Conservation (phyloP, 2,888 invertebrate species). For the Biston betularia region DNA sequence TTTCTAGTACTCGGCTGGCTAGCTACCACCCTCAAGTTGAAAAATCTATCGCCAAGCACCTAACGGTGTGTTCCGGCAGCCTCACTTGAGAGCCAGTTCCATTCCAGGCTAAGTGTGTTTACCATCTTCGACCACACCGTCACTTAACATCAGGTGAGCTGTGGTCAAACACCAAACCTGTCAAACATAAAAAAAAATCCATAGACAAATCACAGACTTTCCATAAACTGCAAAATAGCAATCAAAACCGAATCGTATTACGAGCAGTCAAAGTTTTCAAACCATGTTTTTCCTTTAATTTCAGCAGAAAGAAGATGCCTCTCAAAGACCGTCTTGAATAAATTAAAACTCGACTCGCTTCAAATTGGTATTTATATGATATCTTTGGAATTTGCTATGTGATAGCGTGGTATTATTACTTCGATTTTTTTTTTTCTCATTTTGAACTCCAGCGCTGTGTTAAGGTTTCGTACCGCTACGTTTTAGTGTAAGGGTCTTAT, state of each 20-base stretch:
- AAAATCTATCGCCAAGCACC: too few species aligned
- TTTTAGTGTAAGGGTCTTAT: too few species aligned
- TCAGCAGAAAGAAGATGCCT: conserved; percentile 50
- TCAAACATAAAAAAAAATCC: background rate
- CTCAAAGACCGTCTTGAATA: conserved; percentile 51
- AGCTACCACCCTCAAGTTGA: too few species aligned
- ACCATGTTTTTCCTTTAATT: conserved; percentile 55
- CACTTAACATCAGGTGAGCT: too few species aligned
- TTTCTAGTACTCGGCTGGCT: too few species aligned
- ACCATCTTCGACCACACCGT: too few species aligned
- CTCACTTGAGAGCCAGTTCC: too few species aligned
- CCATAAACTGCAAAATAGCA: conserved; percentile 37
- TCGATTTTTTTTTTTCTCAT: background rate
- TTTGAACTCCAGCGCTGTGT: background rate
- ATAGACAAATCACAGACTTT: conserved; percentile 17
- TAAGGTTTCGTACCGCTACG: too few species aligned
- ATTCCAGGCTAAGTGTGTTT: too few species aligned
- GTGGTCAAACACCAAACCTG: too few species aligned
- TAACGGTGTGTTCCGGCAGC: too few species aligned
- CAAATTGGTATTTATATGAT: conserved; percentile 50
- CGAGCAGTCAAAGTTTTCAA: conserved; percentile 46
- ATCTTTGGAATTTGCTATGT: conserved; percentile 39
- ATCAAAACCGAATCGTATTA: conserved; percentile 51
- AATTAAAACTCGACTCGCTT: conserved; percentile 56
- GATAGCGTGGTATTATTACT: conserved; percentile 25